Percentiles rank a stretch among this genome's conserved stretches.
phyloP scores from a whole-genome alignment of 2,113 vertebrate species.

The Podarcis raffonei region DNA sequence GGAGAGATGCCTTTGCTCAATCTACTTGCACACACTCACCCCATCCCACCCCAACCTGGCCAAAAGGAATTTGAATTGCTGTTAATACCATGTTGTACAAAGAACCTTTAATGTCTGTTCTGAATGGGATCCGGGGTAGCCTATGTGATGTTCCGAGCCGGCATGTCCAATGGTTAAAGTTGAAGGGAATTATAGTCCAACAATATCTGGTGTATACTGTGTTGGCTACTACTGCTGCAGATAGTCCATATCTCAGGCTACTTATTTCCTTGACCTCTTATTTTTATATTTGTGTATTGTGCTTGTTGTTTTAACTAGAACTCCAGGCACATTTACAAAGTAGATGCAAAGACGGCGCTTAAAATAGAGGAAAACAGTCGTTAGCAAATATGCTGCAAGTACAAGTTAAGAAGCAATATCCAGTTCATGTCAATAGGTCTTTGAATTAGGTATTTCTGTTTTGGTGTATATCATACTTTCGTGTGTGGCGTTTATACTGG shows the following conservation, averaged over 20 bases:
- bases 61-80: no score
- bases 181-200: no score
- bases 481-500: slow-evolving; percentile 34
- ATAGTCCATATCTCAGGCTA: not conserved
- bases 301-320: not conserved
- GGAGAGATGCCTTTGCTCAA: no score
- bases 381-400: not conserved
- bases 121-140: not conserved
- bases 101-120: not conserved
- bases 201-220: no score
- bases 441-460: not conserved
- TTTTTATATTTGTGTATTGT: not conserved
- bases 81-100: not conserved
- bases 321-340: not conserved
- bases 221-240: not conserved
- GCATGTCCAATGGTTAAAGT: no score
- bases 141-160: no score
- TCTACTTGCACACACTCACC: no score
- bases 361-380: not conserved
- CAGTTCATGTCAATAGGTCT: not conserved
- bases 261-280: not conserved
- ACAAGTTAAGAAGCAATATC: slow-evolving; percentile 36
- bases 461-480: not conserved
- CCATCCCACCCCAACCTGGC: no score
- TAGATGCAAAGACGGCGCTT: not conserved